Conservation (phyloP, 2,888 invertebrate genomes). For the Pilophorus perplexus region DNA sequence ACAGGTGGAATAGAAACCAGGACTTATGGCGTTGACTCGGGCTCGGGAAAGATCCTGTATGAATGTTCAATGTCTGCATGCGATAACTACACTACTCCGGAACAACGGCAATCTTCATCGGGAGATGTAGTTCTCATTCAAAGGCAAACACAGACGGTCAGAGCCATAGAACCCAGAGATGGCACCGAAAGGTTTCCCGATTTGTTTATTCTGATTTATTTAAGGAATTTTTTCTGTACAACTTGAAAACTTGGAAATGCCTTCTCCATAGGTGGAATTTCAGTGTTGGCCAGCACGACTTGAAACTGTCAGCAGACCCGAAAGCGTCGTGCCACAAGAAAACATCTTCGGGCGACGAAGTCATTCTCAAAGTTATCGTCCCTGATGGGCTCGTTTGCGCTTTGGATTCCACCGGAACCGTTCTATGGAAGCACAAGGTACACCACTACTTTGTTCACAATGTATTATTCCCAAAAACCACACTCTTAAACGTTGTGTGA, state of each 20-base stretch:
- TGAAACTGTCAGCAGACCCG: slow-evolving; percentile 57
- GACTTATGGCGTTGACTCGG: slow-evolving; percentile 79
- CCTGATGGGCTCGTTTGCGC: slow-evolving; percentile 71
- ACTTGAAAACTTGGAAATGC: too few relatives aligned
- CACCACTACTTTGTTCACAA: slow-evolving; percentile 19
- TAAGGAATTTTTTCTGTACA: slow-evolving; percentile 5
- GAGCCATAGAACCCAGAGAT: slow-evolving; percentile 82
- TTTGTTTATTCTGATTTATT: too few relatives aligned
- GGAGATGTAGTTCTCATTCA: slow-evolving; percentile 69
- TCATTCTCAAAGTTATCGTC: slow-evolving; percentile 65
- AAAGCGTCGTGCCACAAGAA: slow-evolving; percentile 52
- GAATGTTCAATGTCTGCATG: slow-evolving; percentile 75
- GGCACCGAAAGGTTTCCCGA: slow-evolving; percentile 85
- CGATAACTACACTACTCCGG: slow-evolving; percentile 62
- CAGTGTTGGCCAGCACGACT: slow-evolving; percentile 85
- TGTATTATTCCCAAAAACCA: not conserved
- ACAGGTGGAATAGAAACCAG: slow-evolving; percentile 81
- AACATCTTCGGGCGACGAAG: slow-evolving; percentile 51
- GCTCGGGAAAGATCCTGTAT: slow-evolving; percentile 69
- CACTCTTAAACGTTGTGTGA: too few relatives aligned
- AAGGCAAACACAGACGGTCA: slow-evolving; percentile 79
- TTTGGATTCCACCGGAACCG: slow-evolving; percentile 58
- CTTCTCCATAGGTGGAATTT: slow-evolving; percentile 94
- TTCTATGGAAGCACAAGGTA: slow-evolving; percentile 77
- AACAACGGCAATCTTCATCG: slow-evolving; percentile 53